phyloP scores from a whole-genome alignment of 2,888 invertebrate species.

The Omphaloscelis lunosa region DNA sequence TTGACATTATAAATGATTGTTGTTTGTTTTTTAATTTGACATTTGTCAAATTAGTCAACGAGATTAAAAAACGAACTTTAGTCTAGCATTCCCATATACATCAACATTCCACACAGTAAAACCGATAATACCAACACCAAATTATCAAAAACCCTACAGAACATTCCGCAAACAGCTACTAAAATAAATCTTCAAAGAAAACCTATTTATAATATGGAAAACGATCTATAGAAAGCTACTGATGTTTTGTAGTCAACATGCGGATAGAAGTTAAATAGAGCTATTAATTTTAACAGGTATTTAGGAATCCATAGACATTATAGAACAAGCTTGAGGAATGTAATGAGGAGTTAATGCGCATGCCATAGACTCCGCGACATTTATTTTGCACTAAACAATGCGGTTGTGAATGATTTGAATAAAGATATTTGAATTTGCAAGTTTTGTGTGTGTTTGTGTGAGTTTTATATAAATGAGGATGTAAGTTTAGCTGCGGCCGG shows the following conservation, averaged over 20 bases:
- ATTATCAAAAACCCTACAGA: conserved; percentile 5
- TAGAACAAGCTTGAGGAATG: conserved; percentile 72
- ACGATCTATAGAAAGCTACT: conserved; percentile 58
- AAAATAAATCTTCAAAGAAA: conserved; percentile 48
- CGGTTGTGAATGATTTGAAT: conserved; percentile 41
- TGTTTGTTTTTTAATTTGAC: no score
- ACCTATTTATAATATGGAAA: conserved; percentile 44
- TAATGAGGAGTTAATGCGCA: conserved; percentile 72
- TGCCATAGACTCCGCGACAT: conserved; percentile 74
- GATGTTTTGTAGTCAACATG: conserved; percentile 54
- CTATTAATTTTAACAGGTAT: conserved; percentile 80
- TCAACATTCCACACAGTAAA: neutral
- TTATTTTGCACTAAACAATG: conserved; percentile 69
- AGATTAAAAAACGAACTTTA: neutral
- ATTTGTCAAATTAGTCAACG: no score
- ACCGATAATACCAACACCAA: conserved; percentile 16
- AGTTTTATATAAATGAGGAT: neutral
- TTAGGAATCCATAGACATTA: conserved; percentile 78
- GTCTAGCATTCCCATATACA: neutral
- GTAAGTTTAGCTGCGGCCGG: neutral
- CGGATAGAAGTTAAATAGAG: conserved; percentile 72
- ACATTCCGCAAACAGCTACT: conserved; percentile 28
- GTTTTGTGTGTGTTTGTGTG: conserved; percentile 5
- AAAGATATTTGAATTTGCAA: conserved; percentile 26
- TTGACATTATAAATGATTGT: no score